phyloP scores from a whole-genome alignment of 2,113 vertebrate species.

The Todiramphus chloris region DNA sequence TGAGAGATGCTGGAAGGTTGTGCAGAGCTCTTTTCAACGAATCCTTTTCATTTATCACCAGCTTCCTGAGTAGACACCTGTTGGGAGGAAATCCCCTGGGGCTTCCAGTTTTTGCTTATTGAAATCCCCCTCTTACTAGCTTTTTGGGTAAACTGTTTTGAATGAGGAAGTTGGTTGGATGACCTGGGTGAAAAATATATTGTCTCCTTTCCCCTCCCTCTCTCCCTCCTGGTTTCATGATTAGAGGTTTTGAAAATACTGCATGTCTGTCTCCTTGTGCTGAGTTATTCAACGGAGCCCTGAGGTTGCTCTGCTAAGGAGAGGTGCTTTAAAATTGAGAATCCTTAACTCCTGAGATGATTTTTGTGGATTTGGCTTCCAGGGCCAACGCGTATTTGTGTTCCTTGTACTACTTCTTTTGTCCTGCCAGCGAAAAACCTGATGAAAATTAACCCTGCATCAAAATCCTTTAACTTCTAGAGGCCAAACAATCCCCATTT shows the following conservation, averaged over 20 bases:
- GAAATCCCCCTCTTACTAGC: not conserved
- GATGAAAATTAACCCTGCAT: not conserved
- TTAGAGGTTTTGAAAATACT: not conserved
- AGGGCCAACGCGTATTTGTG: not conserved
- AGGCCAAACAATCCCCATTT: not conserved
- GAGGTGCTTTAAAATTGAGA: not conserved
- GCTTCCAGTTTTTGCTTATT: not conserved
- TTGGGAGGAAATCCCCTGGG: not conserved
- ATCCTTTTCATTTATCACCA: not conserved
- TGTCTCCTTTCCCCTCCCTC: not conserved
- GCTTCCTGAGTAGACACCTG: not conserved
- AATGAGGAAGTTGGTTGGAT: not conserved
- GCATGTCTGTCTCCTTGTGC: not conserved
- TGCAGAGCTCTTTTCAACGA: not conserved
- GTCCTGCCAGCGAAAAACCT: not conserved
- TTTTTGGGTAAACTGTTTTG: not conserved
- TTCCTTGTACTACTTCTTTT: not conserved
- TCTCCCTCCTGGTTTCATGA: not conserved
- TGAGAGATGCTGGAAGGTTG: not conserved
- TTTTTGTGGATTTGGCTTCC: not conserved
- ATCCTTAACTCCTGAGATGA: not conserved
- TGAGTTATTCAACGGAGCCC: not conserved
- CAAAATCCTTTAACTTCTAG: not conserved
- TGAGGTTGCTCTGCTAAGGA: not conserved
- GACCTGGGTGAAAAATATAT: not conserved